Conservation (phyloP, 2,888 invertebrate species). For the Dolichopus griseipennis region DNA sequence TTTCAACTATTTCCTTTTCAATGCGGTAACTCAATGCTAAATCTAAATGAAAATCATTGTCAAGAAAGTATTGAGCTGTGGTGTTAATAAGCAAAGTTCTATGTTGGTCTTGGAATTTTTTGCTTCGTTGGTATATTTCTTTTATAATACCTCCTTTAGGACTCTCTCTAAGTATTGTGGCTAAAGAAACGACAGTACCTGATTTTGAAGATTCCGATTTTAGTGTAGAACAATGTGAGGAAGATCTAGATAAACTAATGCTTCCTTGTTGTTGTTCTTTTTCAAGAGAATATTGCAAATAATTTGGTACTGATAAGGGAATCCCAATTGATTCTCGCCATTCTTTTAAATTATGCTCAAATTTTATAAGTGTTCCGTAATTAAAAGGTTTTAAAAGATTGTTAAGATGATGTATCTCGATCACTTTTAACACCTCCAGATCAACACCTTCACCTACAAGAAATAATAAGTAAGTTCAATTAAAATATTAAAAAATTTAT, state of each 20-base stretch:
- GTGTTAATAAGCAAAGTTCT: slow-evolving; percentile 20
- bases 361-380: slow-evolving; percentile 24
- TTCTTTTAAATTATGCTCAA: no score
- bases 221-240: slow-evolving; percentile 12
- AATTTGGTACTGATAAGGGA: slow-evolving; percentile 14
- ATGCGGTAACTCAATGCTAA: slow-evolving; percentile 21
- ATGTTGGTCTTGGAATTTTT: slow-evolving; percentile 24
- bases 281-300: neutral
- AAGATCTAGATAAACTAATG: slow-evolving; percentile 10
- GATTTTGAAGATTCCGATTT: slow-evolving; percentile 1
- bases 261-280: neutral
- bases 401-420: slow-evolving; percentile 24
- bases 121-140: slow-evolving; percentile 22
- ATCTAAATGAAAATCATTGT: slow-evolving; percentile 20
- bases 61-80: slow-evolving; percentile 22
- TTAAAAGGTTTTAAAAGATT: slow-evolving; percentile 22
- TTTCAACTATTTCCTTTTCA: slow-evolving; percentile 24
- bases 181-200: neutral
- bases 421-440: slow-evolving; percentile 15
- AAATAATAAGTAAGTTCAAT: slow-evolving; percentile 5
- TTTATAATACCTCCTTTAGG: slow-evolving; percentile 20
- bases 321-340: no score
- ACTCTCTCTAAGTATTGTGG: slow-evolving; percentile 4
- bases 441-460: slow-evolving; percentile 11
- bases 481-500: neutral